Conservation (phyloP, 2,113 vertebrate genomes). For the Paratilapia polleni region DNA sequence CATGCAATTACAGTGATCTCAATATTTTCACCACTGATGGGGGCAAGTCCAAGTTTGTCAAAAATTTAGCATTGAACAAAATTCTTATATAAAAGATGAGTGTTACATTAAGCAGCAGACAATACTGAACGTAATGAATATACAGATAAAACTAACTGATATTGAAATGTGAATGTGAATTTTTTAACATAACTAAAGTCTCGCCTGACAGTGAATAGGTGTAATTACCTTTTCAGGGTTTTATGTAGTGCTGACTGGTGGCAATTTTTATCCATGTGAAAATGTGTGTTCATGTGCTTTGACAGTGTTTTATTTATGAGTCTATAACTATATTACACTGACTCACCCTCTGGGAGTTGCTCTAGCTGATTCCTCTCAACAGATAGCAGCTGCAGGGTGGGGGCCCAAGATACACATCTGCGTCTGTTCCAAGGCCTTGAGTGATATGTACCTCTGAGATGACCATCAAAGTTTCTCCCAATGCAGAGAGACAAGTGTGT, state of each 20-base stretch:
- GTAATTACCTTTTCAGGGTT: background rate
- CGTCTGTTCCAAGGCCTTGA: conserved; percentile 13
- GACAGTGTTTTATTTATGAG: conserved; percentile 12
- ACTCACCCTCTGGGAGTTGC: conserved; percentile 86
- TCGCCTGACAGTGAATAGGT: background rate
- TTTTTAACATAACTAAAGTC: background rate
- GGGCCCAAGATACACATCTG: conserved; percentile 77
- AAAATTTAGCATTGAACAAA: background rate
- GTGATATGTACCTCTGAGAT: conserved; percentile 2
- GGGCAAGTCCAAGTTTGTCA: background rate
- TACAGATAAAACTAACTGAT: background rate
- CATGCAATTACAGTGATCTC: background rate
- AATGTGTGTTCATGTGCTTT: background rate
- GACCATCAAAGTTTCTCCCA: background rate
- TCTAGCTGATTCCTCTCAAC: conserved; percentile 83
- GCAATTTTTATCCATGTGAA: background rate
- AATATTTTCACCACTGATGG: background rate
- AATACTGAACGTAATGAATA: background rate
- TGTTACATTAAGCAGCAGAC: background rate
- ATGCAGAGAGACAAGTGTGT: conserved; percentile 74
- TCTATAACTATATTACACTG: conserved; percentile 18
- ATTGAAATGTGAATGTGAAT: background rate
- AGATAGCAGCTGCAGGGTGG: conserved; percentile 79
- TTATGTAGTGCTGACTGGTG: background rate
- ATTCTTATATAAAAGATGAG: background rate